A percentile compares a stretch with the other conserved stretches of the same genome.
Evolutionary conservation across 2,888 invertebrate species (phyloP).

Genomic region (Argynnis bischoffii): DNA sequence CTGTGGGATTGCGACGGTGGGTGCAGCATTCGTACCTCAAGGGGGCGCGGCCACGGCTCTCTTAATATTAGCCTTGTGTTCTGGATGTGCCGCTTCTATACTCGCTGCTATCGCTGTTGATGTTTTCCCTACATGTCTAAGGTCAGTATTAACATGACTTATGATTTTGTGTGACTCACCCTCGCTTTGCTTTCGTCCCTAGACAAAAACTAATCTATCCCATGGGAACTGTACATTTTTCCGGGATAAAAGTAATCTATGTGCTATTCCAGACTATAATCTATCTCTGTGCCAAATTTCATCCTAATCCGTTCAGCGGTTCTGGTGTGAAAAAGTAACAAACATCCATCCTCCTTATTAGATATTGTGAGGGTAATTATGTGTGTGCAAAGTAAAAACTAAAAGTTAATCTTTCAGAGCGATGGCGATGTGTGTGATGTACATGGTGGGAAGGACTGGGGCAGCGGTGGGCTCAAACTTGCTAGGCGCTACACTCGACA

Average conservation of each 20-base stretch:
- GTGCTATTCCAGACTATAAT: no score
- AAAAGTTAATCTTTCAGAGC: constrained; percentile 67
- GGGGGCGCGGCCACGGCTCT: constrained; percentile 64
- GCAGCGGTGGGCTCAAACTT: constrained; percentile 84
- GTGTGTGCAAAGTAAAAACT: no score
- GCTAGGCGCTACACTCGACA: constrained; percentile 84
- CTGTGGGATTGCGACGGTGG: constrained; percentile 65
- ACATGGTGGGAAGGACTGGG: constrained; percentile 84
- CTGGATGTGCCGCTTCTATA: constrained; percentile 73
- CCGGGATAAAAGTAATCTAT: no score
- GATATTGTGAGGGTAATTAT: no score
- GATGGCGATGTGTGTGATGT: constrained; percentile 84
- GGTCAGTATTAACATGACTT: constrained; percentile 48
- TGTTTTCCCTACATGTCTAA: constrained; percentile 70
- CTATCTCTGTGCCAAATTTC: no score
- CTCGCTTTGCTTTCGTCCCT: no score
- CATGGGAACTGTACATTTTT: no score
- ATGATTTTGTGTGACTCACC: not conserved
- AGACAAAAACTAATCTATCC: not conserved
- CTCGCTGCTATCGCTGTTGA: constrained; percentile 73
- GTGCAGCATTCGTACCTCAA: constrained; percentile 64
- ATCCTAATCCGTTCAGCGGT: no score
- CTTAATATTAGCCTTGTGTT: constrained; percentile 66
- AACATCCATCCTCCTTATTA: no score
- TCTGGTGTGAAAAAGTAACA: no score